Conservation (phyloP, 2,113 vertebrate genomes). For the Copsychus sechellarum region DNA sequence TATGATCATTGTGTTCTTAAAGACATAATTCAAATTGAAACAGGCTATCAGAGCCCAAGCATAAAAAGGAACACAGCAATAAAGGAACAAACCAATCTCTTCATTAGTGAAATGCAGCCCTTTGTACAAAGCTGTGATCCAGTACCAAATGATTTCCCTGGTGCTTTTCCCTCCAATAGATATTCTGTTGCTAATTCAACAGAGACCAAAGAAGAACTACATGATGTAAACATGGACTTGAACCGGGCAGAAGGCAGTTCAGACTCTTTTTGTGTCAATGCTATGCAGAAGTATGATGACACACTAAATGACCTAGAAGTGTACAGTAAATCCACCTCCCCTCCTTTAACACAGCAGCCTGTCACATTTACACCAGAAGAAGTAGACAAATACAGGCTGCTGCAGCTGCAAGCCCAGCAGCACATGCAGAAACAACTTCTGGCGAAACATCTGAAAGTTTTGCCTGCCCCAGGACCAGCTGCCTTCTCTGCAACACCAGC, state of each 20-base stretch:
- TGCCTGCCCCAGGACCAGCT: conserved; percentile 63
- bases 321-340: conserved; percentile 67
- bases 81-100: conserved; percentile 62
- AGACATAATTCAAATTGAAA: conserved; percentile 57
- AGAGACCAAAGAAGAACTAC: conserved; percentile 77
- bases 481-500: conserved; percentile 70
- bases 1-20: conserved; percentile 57
- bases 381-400: conserved; percentile 91
- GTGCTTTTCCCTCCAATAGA: conserved; percentile 71
- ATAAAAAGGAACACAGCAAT: conserved; percentile 51
- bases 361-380: conserved; percentile 94
- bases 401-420: conserved; percentile 94
- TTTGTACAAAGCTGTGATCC: conserved; percentile 71
- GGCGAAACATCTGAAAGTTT: conserved; percentile 74
- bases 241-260: conserved; percentile 45
- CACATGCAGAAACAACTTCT: conserved; percentile 91
- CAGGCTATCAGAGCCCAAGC: conserved; percentile 22
- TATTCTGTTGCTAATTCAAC: conserved; percentile 66
- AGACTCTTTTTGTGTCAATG: conserved; percentile 65
- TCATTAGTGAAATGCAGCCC: conserved; percentile 63
- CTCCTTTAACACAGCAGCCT: conserved; percentile 80
- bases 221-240: conserved; percentile 48
- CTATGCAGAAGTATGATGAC: conserved; percentile 71
- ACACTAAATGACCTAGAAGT: conserved; percentile 54
- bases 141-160: conserved; percentile 70